Conservation (phyloP, 2,113 vertebrate genomes). For the Elephantulus edwardii region DNA sequence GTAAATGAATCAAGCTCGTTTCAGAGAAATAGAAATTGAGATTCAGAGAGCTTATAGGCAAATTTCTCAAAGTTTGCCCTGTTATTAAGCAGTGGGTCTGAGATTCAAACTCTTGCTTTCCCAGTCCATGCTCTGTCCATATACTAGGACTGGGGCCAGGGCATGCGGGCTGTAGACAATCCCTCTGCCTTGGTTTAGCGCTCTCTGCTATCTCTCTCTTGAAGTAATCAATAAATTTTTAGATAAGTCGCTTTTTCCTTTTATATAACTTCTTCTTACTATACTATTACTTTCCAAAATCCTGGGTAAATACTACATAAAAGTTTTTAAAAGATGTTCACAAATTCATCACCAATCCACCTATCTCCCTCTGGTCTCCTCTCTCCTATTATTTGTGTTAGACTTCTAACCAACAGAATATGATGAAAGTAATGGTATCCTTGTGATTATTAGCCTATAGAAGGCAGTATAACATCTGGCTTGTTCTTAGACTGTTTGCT, state of each 20-base stretch:
- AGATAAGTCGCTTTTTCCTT: not conserved
- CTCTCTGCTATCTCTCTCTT: not conserved
- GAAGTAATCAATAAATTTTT: not conserved
- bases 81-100: not conserved
- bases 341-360: not conserved
- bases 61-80: not conserved
- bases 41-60: not conserved
- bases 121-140: not conserved
- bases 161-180: not conserved
- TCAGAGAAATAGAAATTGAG: constrained; percentile 6
- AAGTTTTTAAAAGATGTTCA: not conserved
- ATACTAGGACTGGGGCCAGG: not conserved
- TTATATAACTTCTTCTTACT: not conserved
- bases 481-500: not conserved
- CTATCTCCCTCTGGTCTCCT: not conserved
- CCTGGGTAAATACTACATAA: not conserved
- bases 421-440: not conserved
- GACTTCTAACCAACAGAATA: not conserved
- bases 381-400: no score
- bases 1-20: not conserved
- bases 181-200: not conserved
- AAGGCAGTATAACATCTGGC: not conserved
- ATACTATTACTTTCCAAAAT: not conserved
- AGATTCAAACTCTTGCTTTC: not conserved
- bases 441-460: not conserved